Evolutionary conservation across 1,140 invertebrate genomes (phyloP).

Genomic region (Trichogramma pretiosum): DNA sequence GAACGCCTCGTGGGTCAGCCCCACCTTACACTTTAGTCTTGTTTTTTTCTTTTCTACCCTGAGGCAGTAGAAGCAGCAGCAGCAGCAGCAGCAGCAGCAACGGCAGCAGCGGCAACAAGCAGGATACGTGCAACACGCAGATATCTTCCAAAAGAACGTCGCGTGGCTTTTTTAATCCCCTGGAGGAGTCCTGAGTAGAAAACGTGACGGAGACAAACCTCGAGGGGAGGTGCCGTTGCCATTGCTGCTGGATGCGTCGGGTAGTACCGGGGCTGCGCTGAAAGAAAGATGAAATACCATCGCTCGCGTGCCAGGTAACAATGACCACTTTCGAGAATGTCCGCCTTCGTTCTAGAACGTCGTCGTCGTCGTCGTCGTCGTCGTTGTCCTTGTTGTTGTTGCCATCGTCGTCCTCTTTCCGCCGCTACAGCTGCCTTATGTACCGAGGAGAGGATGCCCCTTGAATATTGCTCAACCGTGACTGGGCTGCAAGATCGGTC

Average conservation of each 20-base stretch:
- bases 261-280: no score
- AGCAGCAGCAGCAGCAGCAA: no score
- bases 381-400: no score
- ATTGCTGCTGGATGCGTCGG: no score
- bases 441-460: background rate
- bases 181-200: background rate
- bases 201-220: background rate
- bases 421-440: background rate
- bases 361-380: background rate
- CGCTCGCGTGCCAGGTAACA: constrained; percentile 6
- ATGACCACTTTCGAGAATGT: constrained; percentile 4
- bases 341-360: no score
- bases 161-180: constrained; percentile 2
- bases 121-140: background rate
- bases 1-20: background rate
- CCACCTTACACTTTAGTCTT: background rate
- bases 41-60: background rate
- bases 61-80: no score
- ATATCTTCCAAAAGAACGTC: no score
- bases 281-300: constrained; percentile 6
- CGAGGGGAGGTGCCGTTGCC: background rate
- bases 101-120: background rate
- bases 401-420: background rate
- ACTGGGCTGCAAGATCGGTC: no score
- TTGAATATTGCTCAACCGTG: constrained; percentile 1